Base-by-base conservation (phyloP, 1,140 invertebrate species). In the Centruroides sculpturatus region DNA sequence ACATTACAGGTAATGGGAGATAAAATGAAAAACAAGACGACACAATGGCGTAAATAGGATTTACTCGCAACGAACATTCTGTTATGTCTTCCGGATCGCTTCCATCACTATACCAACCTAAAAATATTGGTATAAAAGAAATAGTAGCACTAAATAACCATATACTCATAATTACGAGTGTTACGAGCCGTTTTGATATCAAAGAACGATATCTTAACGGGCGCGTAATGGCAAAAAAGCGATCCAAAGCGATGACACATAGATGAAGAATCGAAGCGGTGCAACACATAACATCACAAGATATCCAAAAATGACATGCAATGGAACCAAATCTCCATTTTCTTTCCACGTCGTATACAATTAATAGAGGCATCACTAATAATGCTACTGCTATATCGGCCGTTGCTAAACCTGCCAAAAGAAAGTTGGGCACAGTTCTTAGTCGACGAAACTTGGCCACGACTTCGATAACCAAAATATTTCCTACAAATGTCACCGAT, bases 211-310 rank as follows among this genome's bases (percentile, higher is more conserved):
- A 91, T 69, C 92, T 86, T 59, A 95, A 73, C 10, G 89, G 89
- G 69, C 89, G 88, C 6, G 88, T 92, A 54, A 95, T 93, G 13
- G 90, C 89, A 71, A 87, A 86, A 73, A 67, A 67, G 23, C 89
- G 76, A 73, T 93, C 89, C 48, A 92, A 80, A 65, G 85, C 87
- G 70, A 91, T 89, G 71, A 91, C 87, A 71, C 90, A 94, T 59
- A 94, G 79, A 75, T 94, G 93, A 13, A 92, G 77, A 66, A 93
- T 92, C 67, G 87, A 92, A 48, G 90, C 89, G n/a, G 90, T 89
- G 72, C 75, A 77, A 54, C 73, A 75, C 67, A 74, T 75, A 5
- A 77, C 73, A 63, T 77, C 76, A 58, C 69, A 73, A 13, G 71
- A 71, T 35, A 75, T 71, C 71, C 72, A 74, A 23, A 73, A 80